Evolutionary conservation across 1,140 invertebrate species (phyloP).

Genomic region (Nixonia krombeini): DNA sequence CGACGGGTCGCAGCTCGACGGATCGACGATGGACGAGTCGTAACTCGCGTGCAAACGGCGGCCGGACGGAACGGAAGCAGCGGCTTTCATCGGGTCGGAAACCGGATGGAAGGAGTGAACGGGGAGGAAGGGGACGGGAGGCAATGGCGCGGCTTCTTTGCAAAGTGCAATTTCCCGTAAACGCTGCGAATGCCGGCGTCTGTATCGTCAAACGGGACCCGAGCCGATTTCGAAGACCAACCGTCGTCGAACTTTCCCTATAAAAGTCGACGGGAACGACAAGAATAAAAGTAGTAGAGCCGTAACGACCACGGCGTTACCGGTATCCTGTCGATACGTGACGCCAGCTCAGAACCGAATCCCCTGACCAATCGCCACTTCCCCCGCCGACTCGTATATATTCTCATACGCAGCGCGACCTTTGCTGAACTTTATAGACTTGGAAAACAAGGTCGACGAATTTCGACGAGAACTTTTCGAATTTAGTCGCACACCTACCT

Average conservation of each 20-base stretch:
- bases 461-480: no score
- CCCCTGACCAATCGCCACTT: slow-evolving; percentile 36
- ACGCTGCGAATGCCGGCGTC: slow-evolving; percentile 41
- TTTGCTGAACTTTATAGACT: no score
- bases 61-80: background rate
- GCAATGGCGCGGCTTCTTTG: slow-evolving; percentile 47
- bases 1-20: no score
- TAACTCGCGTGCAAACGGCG: slow-evolving; percentile 2
- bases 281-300: slow-evolving; percentile 56
- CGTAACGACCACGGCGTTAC: slow-evolving; percentile 39
- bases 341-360: slow-evolving; percentile 36
- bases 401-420: slow-evolving; percentile 2
- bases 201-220: slow-evolving; percentile 40
- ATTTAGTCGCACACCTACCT: no score
- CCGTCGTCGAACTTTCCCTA: slow-evolving; percentile 57
- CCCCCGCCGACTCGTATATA: no score
- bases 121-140: slow-evolving; percentile 14
- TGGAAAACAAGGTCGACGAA: no score
- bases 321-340: slow-evolving; percentile 39
- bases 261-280: slow-evolving; percentile 58
- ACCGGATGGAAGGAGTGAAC: slow-evolving; percentile 10
- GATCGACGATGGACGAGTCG: no score
- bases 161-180: slow-evolving; percentile 60
- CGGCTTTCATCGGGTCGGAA: slow-evolving; percentile 3
- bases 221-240: slow-evolving; percentile 41